Evolutionary conservation across 1,140 invertebrate species (phyloP), one percentile per base, ranked within the genome.

Genomic region (Acyrthosiphon pisum): DNA sequence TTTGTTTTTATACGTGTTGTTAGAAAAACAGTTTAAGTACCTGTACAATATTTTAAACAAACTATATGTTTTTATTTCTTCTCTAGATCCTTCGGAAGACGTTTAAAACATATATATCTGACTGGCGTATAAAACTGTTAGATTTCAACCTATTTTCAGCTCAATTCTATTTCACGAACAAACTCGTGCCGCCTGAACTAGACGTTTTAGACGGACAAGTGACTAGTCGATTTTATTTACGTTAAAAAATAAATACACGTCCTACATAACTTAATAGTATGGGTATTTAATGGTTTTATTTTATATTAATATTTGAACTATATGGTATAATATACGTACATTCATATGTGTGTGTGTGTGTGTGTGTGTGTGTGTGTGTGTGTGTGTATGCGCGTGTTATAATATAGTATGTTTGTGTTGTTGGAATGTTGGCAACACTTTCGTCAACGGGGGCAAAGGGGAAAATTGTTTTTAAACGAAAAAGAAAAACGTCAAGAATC

Each of bases 401-500:
- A 76, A 3, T n/a, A 6, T 35, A n/a, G 14, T 76, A 76, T 76
- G 30, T 20, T 76, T n/a, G 30, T 76, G 18, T 76, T n/a, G 14
- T n/a, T 18, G 60, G 60, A 76, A 76, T 76, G 30, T 76, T 76
- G n/a, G 60, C n/a, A n/a, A 76, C 30, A 76, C 60, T 18, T n/a
- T 76, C n/a, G 60, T 76, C 30, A 35, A n/a, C 30, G 30, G 30
- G n/a, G 30, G 14, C 11, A 18, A 68, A 3, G n/a, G 11, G 60
- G 60, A n/a, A 76, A 76, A 76, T 76, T n/a, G 60, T 76, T 68
- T 68, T 76, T 41, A 44, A 44, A 46, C 84, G 41, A 46, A 87
- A 46, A 44, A 44, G 41, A 87, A 87, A 87, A 87, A 84, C 84
- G 84, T 87, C 84, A 87, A 87, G 44, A 44, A 87, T 44, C 30